A percentile compares a stretch with the other conserved stretches of the same genome.
Evolutionary conservation across 1,140 invertebrate genomes (phyloP).

Genomic region (Caenorhabditis inopinata): DNA sequence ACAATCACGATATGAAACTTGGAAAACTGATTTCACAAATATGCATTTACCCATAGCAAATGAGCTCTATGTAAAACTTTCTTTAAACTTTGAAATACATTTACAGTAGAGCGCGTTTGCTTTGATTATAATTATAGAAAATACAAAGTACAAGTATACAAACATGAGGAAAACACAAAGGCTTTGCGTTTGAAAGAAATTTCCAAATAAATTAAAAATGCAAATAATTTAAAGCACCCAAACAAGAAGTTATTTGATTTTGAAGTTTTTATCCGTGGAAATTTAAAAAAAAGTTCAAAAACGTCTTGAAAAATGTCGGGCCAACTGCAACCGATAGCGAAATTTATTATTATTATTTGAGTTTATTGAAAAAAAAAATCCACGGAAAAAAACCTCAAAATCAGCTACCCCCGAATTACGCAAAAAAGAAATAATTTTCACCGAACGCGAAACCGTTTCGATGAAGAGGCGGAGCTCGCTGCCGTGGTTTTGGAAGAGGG

Average conservation of each 20-base stretch:
- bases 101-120: too few relatives aligned
- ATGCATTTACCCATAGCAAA: too few relatives aligned
- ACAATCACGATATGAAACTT: neutral
- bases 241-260: neutral
- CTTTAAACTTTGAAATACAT: neutral
- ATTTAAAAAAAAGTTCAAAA: constrained; percentile 38
- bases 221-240: neutral
- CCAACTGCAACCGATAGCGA: too few relatives aligned
- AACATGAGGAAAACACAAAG: too few relatives aligned
- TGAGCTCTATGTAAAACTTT: neutral
- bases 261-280: neutral
- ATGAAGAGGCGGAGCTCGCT: neutral
- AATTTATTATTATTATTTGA: too few relatives aligned
- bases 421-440: neutral
- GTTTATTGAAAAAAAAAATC: too few relatives aligned
- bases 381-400: neutral
- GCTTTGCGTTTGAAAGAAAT: neutral
- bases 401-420: neutral
- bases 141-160: too few relatives aligned
- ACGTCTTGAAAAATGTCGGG: too few relatives aligned
- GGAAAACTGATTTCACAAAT: too few relatives aligned
- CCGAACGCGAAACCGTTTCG: neutral
- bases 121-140: too few relatives aligned
- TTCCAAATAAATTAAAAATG: neutral
- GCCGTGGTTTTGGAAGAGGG: neutral